phyloP scores from a whole-genome alignment of 2,797 vertebrate genomes.

The Neosilurus hyrtlii region DNA sequence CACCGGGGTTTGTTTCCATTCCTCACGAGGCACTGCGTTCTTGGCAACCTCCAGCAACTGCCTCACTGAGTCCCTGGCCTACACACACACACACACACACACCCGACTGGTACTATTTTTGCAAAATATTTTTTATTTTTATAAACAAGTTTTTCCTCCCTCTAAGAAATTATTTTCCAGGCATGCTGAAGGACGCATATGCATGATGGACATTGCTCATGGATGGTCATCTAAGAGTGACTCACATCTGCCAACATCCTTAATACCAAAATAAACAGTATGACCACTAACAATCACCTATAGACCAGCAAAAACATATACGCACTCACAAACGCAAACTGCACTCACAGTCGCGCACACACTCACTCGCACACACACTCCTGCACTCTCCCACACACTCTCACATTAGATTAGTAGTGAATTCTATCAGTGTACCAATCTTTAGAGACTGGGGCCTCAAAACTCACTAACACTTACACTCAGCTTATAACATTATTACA shows the following conservation, averaged over 20 bases:
- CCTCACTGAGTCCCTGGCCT: constrained; percentile 83
- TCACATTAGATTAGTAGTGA: background rate
- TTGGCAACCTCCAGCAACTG: constrained; percentile 82
- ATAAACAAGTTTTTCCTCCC: background rate
- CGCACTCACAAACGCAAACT: no score
- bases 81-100: constrained; percentile 8
- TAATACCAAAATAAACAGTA: background rate
- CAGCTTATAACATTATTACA: background rate
- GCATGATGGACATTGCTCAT: background rate
- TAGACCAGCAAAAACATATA: background rate
- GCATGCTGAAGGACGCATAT: background rate
- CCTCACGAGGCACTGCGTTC: constrained; percentile 80
- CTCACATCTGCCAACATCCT: constrained; percentile 18
- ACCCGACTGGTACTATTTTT: background rate
- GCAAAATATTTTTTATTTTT: background rate
- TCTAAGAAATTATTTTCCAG: background rate
- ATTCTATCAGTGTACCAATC: background rate
- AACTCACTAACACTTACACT: background rate
- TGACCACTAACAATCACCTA: background rate
- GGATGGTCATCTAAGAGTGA: background rate
- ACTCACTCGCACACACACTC: no score
- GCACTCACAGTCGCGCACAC: no score
- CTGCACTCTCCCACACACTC: no score
- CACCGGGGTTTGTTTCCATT: constrained; percentile 88
- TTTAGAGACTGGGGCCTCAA: background rate